Percentiles rank a stretch among this genome's conserved stretches.
Evolutionary conservation across 2,888 invertebrate species (phyloP).

Genomic region (Marronus borbonicus): DNA sequence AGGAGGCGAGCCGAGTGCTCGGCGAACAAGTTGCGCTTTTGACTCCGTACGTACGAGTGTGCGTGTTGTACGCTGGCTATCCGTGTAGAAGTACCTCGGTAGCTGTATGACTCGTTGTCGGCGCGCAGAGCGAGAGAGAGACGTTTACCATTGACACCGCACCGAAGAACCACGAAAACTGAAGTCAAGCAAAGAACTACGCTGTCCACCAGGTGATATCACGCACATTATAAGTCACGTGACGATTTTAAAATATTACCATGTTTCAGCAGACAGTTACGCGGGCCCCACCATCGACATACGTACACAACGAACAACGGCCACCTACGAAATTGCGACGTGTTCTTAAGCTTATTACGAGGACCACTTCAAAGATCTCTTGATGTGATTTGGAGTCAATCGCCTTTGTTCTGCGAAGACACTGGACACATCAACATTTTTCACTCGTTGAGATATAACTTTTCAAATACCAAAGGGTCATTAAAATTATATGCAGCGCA

Average conservation of each 20-base stretch:
- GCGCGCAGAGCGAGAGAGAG: conserved; percentile 32
- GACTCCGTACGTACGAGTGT: conserved; percentile 34
- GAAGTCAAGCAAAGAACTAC: conserved; percentile 44
- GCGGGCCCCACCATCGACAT: conserved; percentile 45
- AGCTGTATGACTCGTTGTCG: conserved; percentile 31
- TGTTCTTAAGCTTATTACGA: conserved; percentile 27
- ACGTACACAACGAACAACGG: conserved; percentile 40
- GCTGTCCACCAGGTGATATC: conserved; percentile 52
- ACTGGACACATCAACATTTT: no score
- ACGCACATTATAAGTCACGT: conserved; percentile 52
- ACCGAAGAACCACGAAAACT: conserved; percentile 48
- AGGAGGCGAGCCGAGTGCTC: conserved; percentile 25
- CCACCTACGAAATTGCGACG: conserved; percentile 45
- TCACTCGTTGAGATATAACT: no score
- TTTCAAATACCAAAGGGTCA: no score
- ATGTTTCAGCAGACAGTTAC: conserved; percentile 50
- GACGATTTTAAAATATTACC: conserved; percentile 51
- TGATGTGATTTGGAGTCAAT: neutral
- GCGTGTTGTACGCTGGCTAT: conserved; percentile 2
- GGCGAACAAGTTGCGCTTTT: conserved; percentile 32
- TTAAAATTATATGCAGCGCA: no score
- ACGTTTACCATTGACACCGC: conserved; percentile 38
- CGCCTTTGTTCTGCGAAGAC: no score
- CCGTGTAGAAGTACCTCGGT: conserved; percentile 13
- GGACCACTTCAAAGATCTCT: conserved; percentile 7